phyloP scores from a whole-genome alignment of 1,140 invertebrate species.

The Notospermus geniculatus region DNA sequence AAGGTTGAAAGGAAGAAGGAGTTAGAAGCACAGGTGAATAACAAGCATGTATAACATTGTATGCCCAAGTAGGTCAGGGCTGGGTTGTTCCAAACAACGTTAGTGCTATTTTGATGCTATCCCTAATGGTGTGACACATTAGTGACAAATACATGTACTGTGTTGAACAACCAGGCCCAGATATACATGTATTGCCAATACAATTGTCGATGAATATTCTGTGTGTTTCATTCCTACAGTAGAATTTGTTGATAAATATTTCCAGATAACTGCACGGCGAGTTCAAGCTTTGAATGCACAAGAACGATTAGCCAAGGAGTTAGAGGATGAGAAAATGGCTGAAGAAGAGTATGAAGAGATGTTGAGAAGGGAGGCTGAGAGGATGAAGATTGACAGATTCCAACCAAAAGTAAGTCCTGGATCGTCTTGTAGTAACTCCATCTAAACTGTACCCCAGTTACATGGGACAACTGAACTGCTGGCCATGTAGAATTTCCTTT shows the following conservation, averaged over 20 bases:
- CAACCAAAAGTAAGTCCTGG: constrained; percentile 37
- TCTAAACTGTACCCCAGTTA: no score
- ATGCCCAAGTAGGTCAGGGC: no score
- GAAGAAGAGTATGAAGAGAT: constrained; percentile 49
- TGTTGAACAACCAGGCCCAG: no score
- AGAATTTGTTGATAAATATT: no score
- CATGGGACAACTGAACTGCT: no score
- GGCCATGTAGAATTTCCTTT: no score
- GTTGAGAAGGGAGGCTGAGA: constrained; percentile 45
- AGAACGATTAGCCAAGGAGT: constrained; percentile 29
- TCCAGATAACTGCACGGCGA: constrained; percentile 38
- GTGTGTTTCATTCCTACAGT: background rate
- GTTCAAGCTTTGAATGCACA: constrained; percentile 29
- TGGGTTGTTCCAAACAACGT: no score
- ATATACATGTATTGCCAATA: background rate
- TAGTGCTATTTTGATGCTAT: no score
- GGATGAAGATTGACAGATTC: constrained; percentile 40
- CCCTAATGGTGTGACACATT: no score
- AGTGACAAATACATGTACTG: no score
- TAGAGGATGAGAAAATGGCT: constrained; percentile 34
- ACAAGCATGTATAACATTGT: no score
- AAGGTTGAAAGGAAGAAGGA: constrained; percentile 41
- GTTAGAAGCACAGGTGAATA: constrained; percentile 49
- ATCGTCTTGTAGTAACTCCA: no score
- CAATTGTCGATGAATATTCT: background rate